These are phyloP conservation scores for Sebastes steindachneri DNA, from an alignment of 2,797 vertebrate genomes.

Conservation along the genomic window DNA sequence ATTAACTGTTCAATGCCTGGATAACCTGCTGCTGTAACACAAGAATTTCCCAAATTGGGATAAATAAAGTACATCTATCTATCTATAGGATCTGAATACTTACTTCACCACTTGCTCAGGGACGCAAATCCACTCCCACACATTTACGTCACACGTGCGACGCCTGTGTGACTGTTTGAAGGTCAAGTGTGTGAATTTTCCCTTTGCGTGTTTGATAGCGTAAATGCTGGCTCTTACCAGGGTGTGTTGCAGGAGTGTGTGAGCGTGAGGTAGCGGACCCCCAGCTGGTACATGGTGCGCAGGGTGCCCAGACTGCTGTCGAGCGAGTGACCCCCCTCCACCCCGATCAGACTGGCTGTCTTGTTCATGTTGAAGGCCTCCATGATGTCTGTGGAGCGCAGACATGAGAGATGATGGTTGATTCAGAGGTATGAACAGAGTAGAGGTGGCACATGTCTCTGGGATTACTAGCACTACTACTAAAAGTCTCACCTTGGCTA, in stretches of 20 bases:
- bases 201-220: background rate
- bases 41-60: too few species aligned
- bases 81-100: background rate
- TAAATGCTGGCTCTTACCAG: constrained; percentile 83
- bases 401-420: background rate
- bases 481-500: constrained; percentile 70
- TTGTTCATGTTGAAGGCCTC: constrained; percentile 72
- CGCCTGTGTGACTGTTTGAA: background rate
- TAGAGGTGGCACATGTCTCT: background rate
- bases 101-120: background rate
- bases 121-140: background rate
- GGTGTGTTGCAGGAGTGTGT: constrained; percentile 97
- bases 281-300: constrained; percentile 89
- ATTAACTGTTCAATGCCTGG: too few species aligned
- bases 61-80: too few species aligned
- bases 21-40: too few species aligned
- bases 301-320: constrained; percentile 93
- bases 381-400: constrained; percentile 74
- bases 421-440: background rate
- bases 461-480: background rate
- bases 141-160: background rate
- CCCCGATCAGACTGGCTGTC: constrained; percentile 92
- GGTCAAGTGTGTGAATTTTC: background rate
- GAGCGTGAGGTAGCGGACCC: constrained; percentile 93
- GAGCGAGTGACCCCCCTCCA: constrained; percentile 94